phyloP scores from a whole-genome alignment of 2,888 invertebrate genomes.

The Cryptocephalus primarius region DNA sequence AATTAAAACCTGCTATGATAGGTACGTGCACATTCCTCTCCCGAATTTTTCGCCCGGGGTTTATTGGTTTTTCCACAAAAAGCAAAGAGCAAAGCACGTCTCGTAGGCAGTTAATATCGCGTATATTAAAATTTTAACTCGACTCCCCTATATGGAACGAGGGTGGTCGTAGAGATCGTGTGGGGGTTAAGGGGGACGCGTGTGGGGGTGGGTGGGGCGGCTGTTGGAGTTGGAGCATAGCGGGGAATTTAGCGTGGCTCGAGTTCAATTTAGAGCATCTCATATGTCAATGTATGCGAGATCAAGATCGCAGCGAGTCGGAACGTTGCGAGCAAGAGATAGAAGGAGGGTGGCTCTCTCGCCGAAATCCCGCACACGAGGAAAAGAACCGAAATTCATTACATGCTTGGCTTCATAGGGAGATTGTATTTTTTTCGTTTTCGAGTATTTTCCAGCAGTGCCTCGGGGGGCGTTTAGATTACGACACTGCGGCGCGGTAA shows the following conservation, averaged over 20 bases:
- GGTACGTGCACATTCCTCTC: too few species aligned
- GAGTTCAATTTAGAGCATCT: slow-evolving; percentile 26
- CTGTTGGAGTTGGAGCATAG: slow-evolving; percentile 4
- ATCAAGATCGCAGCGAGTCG: slow-evolving; percentile 23
- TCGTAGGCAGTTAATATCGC: slow-evolving; percentile 20
- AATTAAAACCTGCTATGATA: too few species aligned
- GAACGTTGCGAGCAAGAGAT: slow-evolving; percentile 15
- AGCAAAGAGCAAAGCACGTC: slow-evolving; percentile 1
- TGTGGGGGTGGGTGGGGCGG: slow-evolving; percentile 2
- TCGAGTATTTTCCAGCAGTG: neutral
- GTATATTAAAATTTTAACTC: slow-evolving; percentile 30
- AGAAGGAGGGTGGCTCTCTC: slow-evolving; percentile 4
- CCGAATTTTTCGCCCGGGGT: neutral
- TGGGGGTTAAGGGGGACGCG: neutral
- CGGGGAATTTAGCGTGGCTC: slow-evolving; percentile 16
- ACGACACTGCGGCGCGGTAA: neutral
- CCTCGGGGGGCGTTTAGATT: neutral
- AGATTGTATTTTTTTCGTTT: slow-evolving; percentile 26
- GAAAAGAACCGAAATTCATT: slow-evolving; percentile 35
- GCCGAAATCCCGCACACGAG: slow-evolving; percentile 23
- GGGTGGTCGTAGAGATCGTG: neutral
- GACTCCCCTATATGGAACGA: slow-evolving; percentile 8
- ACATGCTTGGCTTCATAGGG: slow-evolving; percentile 37
- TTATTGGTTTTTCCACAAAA: slow-evolving; percentile 3
- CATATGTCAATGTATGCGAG: slow-evolving; percentile 29